Evolutionary conservation across 2,113 vertebrate genomes (phyloP).

Genomic region (Cryptotis parvus): DNA sequence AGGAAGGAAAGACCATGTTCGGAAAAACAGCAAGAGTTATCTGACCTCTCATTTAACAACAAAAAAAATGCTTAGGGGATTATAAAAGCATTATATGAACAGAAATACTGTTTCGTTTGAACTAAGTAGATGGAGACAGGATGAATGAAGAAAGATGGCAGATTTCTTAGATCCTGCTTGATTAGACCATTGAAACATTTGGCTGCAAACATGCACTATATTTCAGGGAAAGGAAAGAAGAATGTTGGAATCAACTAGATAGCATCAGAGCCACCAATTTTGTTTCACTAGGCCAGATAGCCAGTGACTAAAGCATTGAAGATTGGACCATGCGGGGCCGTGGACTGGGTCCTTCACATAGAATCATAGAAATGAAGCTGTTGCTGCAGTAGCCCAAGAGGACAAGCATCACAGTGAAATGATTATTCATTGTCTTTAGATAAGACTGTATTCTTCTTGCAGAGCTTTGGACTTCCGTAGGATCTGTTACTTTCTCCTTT

Average conservation of each 20-base stretch:
- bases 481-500: not conserved
- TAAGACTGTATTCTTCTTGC: not conserved
- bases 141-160: not conserved
- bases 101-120: not conserved
- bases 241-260: not conserved
- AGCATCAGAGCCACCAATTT: not conserved
- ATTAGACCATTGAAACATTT: not conserved
- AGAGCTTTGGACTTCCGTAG: not conserved
- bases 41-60: not conserved
- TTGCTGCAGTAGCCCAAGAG: not conserved
- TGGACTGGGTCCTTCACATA: not conserved
- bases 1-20: not conserved
- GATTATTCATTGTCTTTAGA: not conserved
- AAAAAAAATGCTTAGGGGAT: not conserved
- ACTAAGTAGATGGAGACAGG: not conserved
- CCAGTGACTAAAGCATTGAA: not conserved
- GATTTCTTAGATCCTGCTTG: not conserved
- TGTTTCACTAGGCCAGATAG: not conserved
- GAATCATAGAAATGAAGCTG: not conserved
- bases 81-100: not conserved
- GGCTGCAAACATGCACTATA: not conserved
- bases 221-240: not conserved
- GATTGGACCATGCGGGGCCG: not conserved
- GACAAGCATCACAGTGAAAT: not conserved
- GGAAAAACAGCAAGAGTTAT: not conserved